Evolutionary conservation across 1,140 invertebrate species (phyloP).

Genomic region (Drosophila sp.): DNA sequence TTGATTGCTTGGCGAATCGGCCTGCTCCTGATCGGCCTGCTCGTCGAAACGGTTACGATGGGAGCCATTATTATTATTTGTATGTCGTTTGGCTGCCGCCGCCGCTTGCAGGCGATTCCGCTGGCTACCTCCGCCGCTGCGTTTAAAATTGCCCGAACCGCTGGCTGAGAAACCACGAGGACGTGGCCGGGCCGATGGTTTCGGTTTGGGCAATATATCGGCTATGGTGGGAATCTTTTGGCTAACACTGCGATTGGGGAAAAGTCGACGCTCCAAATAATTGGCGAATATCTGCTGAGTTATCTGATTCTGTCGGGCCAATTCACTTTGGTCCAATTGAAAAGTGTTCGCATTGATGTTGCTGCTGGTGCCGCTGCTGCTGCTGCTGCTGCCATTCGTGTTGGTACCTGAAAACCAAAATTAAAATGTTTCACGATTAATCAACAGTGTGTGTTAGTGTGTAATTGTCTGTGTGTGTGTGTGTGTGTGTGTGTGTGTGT

Average conservation of each 20-base stretch:
- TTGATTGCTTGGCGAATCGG: constrained; percentile 35
- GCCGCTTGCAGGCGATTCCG: constrained; percentile 59
- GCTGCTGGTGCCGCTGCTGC: not conserved
- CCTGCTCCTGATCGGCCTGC: constrained; percentile 31
- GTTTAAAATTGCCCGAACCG: constrained; percentile 42
- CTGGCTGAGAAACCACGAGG: constrained; percentile 65
- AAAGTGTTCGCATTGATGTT: constrained; percentile 32
- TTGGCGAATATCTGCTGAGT: constrained; percentile 89
- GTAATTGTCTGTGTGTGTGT: too few species aligned
- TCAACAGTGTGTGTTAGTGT: constrained; percentile 24
- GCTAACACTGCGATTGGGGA: constrained; percentile 84
- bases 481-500: not conserved
- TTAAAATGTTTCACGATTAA: constrained; percentile 51
- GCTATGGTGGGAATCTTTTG: constrained; percentile 85
- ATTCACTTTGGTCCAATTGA: constrained; percentile 84
- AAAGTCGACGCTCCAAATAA: constrained; percentile 87
- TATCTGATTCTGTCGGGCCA: constrained; percentile 88
- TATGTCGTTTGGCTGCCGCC: constrained; percentile 45
- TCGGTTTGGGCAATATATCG: constrained; percentile 85
- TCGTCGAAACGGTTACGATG: constrained; percentile 28
- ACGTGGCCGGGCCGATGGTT: constrained; percentile 49
- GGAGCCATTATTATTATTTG: constrained; percentile 2
- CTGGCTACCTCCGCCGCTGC: constrained; percentile 55
- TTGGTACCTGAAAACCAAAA: constrained; percentile 45
- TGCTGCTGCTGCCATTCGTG: constrained; percentile 27